These are phyloP conservation scores for Moxostoma hubbsi DNA, from an alignment of 2,797 vertebrate genomes.

Conservation along the genomic window DNA sequence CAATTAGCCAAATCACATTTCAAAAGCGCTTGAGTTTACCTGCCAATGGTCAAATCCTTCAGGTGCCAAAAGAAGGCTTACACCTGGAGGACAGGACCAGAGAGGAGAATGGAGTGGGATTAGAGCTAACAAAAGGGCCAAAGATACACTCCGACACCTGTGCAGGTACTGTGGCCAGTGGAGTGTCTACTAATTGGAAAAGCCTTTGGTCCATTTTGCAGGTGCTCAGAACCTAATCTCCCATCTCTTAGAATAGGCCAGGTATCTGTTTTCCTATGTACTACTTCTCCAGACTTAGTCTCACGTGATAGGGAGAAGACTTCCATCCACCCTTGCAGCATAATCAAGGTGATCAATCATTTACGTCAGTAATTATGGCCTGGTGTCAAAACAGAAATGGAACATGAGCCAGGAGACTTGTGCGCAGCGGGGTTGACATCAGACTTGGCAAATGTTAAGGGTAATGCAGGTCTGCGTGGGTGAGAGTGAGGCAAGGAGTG, in stretches of 20 bases:
- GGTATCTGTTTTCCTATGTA: slow-evolving; percentile 73
- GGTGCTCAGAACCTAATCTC: slow-evolving; percentile 80
- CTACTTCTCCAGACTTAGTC: slow-evolving; percentile 63
- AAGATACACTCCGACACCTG: slow-evolving; percentile 77
- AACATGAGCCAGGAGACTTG: slow-evolving; percentile 71
- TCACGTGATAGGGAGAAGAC: slow-evolving; percentile 65
- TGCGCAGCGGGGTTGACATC: slow-evolving; percentile 69
- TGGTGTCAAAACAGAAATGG: slow-evolving; percentile 85
- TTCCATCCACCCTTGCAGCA: slow-evolving; percentile 58
- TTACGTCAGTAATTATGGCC: slow-evolving; percentile 82
- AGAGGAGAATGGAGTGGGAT: slow-evolving; percentile 74
- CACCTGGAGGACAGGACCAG: slow-evolving; percentile 64
- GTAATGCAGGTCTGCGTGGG: slow-evolving; percentile 63
- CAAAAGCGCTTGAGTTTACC: slow-evolving; percentile 74
- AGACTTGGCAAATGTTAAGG: slow-evolving; percentile 70
- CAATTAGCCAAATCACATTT: slow-evolving; percentile 84
- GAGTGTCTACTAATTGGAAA: slow-evolving; percentile 69
- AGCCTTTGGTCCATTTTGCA: slow-evolving; percentile 73
- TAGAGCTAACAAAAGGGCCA: slow-evolving; percentile 78
- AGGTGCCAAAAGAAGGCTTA: slow-evolving; percentile 72
- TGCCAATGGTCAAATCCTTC: slow-evolving; percentile 71
- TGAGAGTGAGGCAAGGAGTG: slow-evolving; percentile 47
- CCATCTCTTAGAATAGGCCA: slow-evolving; percentile 64
- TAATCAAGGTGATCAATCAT: slow-evolving; percentile 83
- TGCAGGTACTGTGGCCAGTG: slow-evolving; percentile 65